A percentile compares a stretch with the other conserved stretches of the same genome.
Conservation (phyloP, 1,140 invertebrate genomes). For the Ceratina australensis region DNA sequence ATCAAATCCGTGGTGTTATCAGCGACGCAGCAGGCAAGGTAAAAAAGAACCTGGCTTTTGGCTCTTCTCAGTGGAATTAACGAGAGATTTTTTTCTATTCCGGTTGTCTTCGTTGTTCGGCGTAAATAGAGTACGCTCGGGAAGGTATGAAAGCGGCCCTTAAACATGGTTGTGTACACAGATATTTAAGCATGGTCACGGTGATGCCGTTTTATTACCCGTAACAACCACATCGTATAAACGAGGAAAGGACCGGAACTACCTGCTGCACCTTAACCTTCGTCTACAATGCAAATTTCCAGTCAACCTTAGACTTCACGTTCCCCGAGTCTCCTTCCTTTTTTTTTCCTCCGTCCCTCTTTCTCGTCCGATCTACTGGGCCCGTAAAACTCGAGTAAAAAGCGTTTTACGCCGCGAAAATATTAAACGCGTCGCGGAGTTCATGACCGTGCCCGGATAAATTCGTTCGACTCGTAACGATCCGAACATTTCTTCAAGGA, state of each 20-base stretch:
- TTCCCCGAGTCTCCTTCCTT: background rate
- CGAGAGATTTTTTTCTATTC: background rate
- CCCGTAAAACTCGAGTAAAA: background rate
- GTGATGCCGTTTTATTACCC: constrained; percentile 62
- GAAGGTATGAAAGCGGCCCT: constrained; percentile 28
- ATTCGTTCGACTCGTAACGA: background rate
- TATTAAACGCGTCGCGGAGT: background rate
- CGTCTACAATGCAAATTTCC: constrained; percentile 33
- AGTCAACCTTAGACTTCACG: constrained; percentile 14
- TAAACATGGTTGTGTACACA: constrained; percentile 29
- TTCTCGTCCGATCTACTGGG: background rate
- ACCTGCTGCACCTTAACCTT: constrained; percentile 51
- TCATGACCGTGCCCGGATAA: background rate
- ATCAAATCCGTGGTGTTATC: background rate
- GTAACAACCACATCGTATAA: constrained; percentile 57
- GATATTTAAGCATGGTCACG: constrained; percentile 56
- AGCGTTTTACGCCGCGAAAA: background rate
- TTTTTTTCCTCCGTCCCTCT: background rate
- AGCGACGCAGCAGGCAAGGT: no score
- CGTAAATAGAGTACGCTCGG: background rate
- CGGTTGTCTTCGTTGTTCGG: background rate
- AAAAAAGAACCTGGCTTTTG: no score
- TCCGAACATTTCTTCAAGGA: background rate
- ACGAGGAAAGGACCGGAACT: constrained; percentile 44
- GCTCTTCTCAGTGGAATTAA: no score